Evolutionary conservation across 2,113 vertebrate genomes (phyloP), one percentile per base, ranked within the genome.

Genomic region (Marmota flaviventris): DNA sequence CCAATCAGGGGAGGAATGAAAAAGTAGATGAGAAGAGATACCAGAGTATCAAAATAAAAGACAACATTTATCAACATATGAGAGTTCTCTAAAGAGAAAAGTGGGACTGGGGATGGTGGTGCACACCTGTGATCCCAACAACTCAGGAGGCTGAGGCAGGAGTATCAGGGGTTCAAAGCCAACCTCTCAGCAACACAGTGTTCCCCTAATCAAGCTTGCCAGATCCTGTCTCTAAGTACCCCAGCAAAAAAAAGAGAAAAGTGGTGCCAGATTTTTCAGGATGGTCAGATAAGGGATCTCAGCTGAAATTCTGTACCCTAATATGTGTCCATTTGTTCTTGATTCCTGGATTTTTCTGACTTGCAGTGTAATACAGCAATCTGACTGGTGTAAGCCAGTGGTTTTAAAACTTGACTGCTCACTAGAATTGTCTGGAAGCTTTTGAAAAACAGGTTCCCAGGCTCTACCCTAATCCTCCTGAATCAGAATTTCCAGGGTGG

Each of bases 401-500:
- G 67, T 86, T 97, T 76, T 65, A 70, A 92, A 93, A 95, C 20
- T 14, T 45, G 45, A 87, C 0, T 93, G 85, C 58, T 88, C 63
- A 88, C 4, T 61, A 51, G 72, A 96, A 95, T 11, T 32, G 91
- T 37, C 51, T 67, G 8, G 12, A 84, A 89, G 12, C 14, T 86
- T 94, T 88, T 81, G 37, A 93, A 85, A 87, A 89, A 89, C 22
- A 73, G 7, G 84, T 94, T 96, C 83, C 58, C 34, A 93, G 65
- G 70, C 10, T 84, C 45, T 14, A 91, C 53, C 65, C 82, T 96
- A 91, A 5, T 75, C 34, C 14, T 97, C n/a, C 86, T 96, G 51
- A 85, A 85, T 73, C 4, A 95, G 56, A 94, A 45, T 93, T 48
- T 84, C 45, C 42, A 92, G 34, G 73, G 75, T 93, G 32, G 88